phyloP scores from a whole-genome alignment of 1,140 invertebrate species.

The Venustaconcha ellipsiformis region DNA sequence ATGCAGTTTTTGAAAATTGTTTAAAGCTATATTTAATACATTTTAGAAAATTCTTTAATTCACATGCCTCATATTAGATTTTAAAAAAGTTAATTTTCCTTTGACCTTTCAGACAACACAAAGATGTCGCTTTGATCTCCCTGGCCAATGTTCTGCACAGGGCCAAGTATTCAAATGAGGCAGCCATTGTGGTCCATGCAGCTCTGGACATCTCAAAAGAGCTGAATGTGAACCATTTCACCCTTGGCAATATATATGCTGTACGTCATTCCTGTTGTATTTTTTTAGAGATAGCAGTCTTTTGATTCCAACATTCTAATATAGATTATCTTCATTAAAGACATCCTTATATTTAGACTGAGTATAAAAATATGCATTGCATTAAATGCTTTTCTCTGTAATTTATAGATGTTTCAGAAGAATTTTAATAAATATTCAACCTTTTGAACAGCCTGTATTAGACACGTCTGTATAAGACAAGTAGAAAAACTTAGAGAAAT shows the following conservation, averaged over 20 bases:
- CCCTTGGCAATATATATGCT: slow-evolving; percentile 83
- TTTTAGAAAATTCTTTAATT: not conserved
- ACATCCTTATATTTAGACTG: too few relatives aligned
- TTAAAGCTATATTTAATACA: not conserved
- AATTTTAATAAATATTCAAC: too few relatives aligned
- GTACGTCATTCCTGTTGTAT: slow-evolving; percentile 55
- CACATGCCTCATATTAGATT: not conserved
- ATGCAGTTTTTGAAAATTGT: too few relatives aligned
- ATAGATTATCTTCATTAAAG: too few relatives aligned
- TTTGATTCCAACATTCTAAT: too few relatives aligned
- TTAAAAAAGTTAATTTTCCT: not conserved
- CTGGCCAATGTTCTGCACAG: slow-evolving; percentile 86
- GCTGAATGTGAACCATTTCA: slow-evolving; percentile 81
- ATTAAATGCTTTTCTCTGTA: too few relatives aligned
- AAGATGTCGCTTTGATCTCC: slow-evolving; percentile 84
- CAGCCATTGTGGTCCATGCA: slow-evolving; percentile 82
- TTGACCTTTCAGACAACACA: slow-evolving; percentile 75
- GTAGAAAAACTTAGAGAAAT: too few relatives aligned
- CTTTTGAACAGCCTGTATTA: too few relatives aligned
- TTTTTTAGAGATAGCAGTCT: too few relatives aligned
- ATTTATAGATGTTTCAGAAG: too few relatives aligned
- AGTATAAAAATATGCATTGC: too few relatives aligned
- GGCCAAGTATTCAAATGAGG: slow-evolving; percentile 80
- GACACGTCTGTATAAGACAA: too few relatives aligned
- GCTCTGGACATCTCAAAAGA: slow-evolving; percentile 83